phyloP scores from a whole-genome alignment of 2,113 vertebrate genomes.

The Sinocyclocheilus anophthalmus region DNA sequence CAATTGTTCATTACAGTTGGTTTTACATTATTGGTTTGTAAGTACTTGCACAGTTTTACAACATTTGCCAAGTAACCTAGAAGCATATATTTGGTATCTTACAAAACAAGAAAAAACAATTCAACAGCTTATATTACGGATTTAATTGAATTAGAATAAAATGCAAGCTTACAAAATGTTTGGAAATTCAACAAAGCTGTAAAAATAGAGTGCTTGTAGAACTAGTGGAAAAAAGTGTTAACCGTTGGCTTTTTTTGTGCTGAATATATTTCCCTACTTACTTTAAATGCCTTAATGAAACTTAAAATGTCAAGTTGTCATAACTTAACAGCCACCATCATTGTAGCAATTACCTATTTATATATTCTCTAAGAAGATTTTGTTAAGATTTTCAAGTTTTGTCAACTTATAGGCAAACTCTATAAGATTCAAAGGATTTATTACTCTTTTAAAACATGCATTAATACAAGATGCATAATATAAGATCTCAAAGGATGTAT shows the following conservation, averaged over 20 bases:
- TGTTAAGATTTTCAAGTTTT: neutral
- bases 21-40: neutral
- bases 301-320: neutral
- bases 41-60: neutral
- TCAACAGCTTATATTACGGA: neutral
- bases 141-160: no score
- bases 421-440: neutral
- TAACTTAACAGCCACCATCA: neutral
- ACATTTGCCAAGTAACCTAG: neutral
- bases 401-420: neutral
- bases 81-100: neutral
- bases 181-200: neutral
- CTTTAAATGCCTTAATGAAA: neutral
- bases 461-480: no score
- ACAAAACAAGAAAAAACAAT: neutral
- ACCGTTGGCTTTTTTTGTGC: neutral
- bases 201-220: neutral
- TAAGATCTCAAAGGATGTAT: neutral
- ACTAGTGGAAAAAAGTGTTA: neutral
- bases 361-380: neutral
- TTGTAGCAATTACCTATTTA: neutral
- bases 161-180: neutral
- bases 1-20: neutral
- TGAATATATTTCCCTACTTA: neutral
- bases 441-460: no score